Percentiles rank a stretch among this genome's conserved stretches.
These are phyloP conservation scores for Myotis myotis DNA, from an alignment of 2,797 vertebrate species.

Conservation along the genomic window DNA sequence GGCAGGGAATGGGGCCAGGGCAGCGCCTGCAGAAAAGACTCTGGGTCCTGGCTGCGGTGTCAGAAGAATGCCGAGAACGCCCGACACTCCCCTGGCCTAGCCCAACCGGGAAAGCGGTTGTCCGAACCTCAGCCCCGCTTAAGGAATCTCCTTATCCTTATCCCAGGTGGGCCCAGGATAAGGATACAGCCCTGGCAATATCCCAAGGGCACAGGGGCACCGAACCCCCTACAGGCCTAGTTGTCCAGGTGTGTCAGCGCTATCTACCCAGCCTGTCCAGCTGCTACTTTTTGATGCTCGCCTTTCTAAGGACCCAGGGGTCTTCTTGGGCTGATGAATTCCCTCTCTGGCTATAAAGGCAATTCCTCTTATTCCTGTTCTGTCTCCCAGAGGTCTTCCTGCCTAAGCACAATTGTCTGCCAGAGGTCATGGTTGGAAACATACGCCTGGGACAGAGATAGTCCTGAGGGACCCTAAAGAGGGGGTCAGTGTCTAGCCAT, in stretches of 20 bases:
- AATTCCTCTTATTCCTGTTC: neutral
- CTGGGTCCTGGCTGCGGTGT: slow-evolving; percentile 56
- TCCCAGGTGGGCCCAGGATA: neutral
- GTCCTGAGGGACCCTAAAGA: neutral
- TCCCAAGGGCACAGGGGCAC: slow-evolving; percentile 27
- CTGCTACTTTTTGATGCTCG: neutral
- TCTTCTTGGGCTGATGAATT: neutral
- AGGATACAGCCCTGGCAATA: neutral
- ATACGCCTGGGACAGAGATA: neutral
- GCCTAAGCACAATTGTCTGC: neutral
- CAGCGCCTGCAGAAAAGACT: slow-evolving; percentile 53
- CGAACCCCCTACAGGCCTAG: neutral
- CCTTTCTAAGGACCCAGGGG: neutral
- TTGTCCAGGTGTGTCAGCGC: neutral
- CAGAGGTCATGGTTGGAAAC: slow-evolving; percentile 23
- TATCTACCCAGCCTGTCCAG: neutral
- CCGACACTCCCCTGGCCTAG: slow-evolving; percentile 36
- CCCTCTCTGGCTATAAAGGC: neutral
- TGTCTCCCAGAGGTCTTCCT: neutral
- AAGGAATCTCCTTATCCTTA: neutral
- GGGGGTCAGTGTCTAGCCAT: neutral
- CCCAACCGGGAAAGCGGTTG: neutral
- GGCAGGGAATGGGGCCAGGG: slow-evolving; percentile 11
- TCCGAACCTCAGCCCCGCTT: neutral
- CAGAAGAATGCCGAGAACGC: slow-evolving; percentile 72